Evolutionary conservation across 2,888 invertebrate species (phyloP).

Genomic region (Sepiola atlantica): DNA sequence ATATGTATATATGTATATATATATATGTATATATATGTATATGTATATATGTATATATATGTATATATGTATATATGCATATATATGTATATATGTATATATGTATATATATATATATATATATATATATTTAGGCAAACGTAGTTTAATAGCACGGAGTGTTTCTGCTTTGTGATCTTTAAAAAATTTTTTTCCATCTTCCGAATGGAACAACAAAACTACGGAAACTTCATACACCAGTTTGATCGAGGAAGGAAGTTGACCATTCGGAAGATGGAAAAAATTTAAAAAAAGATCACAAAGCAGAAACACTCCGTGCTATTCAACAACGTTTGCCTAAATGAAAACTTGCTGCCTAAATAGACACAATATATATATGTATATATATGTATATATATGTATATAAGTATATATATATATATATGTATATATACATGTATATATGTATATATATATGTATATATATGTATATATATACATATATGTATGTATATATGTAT

Average conservation of each 20-base stretch:
- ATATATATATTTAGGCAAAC: neutral
- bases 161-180: too few species aligned
- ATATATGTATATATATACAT: neutral
- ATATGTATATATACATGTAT: neutral
- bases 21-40: neutral
- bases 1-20: neutral
- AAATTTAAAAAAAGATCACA: too few species aligned
- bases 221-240: too few species aligned
- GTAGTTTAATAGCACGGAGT: neutral
- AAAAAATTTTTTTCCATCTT: too few species aligned
- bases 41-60: neutral
- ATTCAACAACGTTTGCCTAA: too few species aligned
- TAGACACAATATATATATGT: too few species aligned
- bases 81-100: neutral
- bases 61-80: neutral
- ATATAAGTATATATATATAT: neutral
- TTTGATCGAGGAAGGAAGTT: too few species aligned
- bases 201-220: too few species aligned
- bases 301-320: too few species aligned
- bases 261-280: too few species aligned
- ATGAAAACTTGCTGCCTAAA: too few species aligned
- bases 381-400: too few species aligned
- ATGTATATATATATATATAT: constrained; percentile 14
- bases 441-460: neutral
- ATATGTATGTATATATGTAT: neutral